Conservation (phyloP, 2,888 invertebrate species). For the Campaea margaritaria region DNA sequence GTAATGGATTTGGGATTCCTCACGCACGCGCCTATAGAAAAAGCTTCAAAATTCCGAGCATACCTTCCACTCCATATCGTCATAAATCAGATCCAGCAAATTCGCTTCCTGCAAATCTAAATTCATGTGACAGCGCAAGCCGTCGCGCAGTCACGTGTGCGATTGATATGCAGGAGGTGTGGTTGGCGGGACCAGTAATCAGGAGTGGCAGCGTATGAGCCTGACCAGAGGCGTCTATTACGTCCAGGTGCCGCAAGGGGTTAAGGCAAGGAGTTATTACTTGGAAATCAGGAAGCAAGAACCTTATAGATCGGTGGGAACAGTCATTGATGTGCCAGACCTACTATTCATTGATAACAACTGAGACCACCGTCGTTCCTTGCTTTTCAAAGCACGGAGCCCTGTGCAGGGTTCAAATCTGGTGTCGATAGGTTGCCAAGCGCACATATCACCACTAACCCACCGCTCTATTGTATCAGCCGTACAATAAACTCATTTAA, state of each 20-base stretch:
- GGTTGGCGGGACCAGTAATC: slow-evolving; percentile 36
- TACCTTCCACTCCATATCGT: slow-evolving; percentile 36
- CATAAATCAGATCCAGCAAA: slow-evolving; percentile 41
- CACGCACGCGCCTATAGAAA: slow-evolving; percentile 24
- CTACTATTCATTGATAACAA: too few species aligned
- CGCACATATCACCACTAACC: too few species aligned
- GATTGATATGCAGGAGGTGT: slow-evolving; percentile 52
- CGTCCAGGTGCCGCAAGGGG: slow-evolving; percentile 5
- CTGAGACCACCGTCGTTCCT: too few species aligned
- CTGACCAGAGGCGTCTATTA: slow-evolving; percentile 12
- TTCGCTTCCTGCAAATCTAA: slow-evolving; percentile 39
- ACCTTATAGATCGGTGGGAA: too few species aligned
- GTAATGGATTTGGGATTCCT: slow-evolving; percentile 8
- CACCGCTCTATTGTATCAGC: neutral
- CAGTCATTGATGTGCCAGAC: too few species aligned
- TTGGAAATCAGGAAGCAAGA: too few species aligned
- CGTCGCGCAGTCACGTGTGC: slow-evolving; percentile 41
- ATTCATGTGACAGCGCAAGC: slow-evolving; percentile 33
- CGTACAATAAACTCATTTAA: neutral
- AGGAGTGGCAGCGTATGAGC: slow-evolving; percentile 16
- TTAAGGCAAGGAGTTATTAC: neutral
- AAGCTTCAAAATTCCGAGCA: slow-evolving; percentile 37
- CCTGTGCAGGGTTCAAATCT: too few species aligned
- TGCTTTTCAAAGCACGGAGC: too few species aligned
- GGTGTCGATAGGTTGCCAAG: too few species aligned